Base-by-base conservation (phyloP, 1,140 invertebrate species). In the Brevipalpus yothersi region DNA sequence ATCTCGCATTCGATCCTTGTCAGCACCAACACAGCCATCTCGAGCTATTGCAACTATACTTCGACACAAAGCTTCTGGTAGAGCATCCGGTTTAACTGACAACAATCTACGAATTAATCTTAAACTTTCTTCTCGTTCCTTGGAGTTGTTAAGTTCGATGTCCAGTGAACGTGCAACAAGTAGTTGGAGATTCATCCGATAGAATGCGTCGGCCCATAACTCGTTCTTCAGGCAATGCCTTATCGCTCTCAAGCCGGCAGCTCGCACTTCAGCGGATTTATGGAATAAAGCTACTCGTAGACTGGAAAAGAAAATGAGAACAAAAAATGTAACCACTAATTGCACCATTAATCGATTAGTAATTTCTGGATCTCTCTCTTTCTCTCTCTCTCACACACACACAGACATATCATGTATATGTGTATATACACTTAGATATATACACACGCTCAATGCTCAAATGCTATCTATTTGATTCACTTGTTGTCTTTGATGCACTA, bases 71-170 rank as follows among this genome's bases (percentile, higher is more conserved):
- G 79, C 76, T 17, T 77, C 67, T 51, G 81, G 79, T 63, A 86
- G 80, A 54, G 76, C 72, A 23, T 72, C 67, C 5, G 83, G 81
- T 39, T 79, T 75, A 53, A 85, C 69, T 3, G 78, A 71, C 23
- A 85, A 70, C 19, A 82, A 75, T 63, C 81, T 79, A 62, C 86
- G 72, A 41, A 84, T 80, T 17, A 94, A 76, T 67, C 87, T 79
- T 60, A 93, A 72, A 1, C 86, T 87, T 73, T 94, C 88, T 49
- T 91, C 78, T 39, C 89, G 76, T 70, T 94, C 90, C 60, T 83
- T 79, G 67, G 90, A 84, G 71, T 92, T 91, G 63, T 84, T 74
- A 17, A 78, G 53, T 79, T 73, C 75, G 53, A 93, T 73, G 72
- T 94, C 89, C 67, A 94, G 78, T 65, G 74, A 76, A 59, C 76